Base-by-base conservation (phyloP, 2,113 vertebrate genomes). In the Setophaga kirtlandii region DNA sequence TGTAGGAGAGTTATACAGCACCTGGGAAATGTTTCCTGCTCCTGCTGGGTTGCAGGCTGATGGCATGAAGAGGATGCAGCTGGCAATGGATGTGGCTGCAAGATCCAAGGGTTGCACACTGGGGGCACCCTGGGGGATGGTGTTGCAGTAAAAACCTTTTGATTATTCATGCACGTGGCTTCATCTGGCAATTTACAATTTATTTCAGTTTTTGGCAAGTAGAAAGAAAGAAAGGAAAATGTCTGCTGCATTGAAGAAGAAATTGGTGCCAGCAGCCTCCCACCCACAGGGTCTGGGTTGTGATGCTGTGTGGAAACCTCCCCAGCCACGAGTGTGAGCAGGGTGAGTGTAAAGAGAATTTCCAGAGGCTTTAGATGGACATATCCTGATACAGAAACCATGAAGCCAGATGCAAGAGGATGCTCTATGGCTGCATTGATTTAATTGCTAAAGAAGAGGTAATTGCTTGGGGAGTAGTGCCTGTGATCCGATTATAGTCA, bases 21-120 rank as follows among this genome's bases (percentile, higher is more conserved):
- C 90, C 55, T 9, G 50, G 76, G 90, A 89, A 77, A 44, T 31
- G 44, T 62, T 64, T 71, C 63, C 53, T 76, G 22, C 47, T 50
- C 44, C 35, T 55, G 52, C 62, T 59, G 76, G 11, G 49, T 24
- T 63, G 30, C 68, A 21, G 53, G 39, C 22, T 87, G 3, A 19
- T 10, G 37, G 11, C 55, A 28, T 0, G 2, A 15, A 59, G 44
- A 35, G 0, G 0, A n/a, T 49, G 63, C 33, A 50, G 27, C 1
- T 0, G 0, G 62, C 10, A 17, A 10, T 4, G 63, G 35, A 46
- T n/a, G 58, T 3, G 58, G 24, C 76, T 67, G 50, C 70, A 62
- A 83, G 33, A 50, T 39, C 49, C 70, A 37, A 53, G 83, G 62
- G 10, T 46, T 33, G 0, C 11, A 11, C 24, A 5, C 44, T 33